Evolutionary conservation across 2,113 vertebrate species (phyloP).

Genomic region (Oreochromis niloticus): DNA sequence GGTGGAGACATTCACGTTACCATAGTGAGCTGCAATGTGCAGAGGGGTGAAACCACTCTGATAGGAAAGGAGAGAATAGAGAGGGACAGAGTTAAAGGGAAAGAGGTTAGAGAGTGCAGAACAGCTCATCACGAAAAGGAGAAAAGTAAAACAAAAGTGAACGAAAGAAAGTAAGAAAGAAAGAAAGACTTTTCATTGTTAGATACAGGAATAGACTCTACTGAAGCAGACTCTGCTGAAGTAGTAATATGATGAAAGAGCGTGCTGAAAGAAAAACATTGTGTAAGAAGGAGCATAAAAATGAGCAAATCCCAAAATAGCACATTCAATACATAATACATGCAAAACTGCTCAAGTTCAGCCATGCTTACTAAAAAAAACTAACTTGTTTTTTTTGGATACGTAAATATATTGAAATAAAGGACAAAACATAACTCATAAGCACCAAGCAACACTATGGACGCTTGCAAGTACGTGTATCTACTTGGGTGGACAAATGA

Average conservation of each 20-base stretch:
- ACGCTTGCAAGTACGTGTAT: slow-evolving; percentile 2
- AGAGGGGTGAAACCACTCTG: slow-evolving; percentile 97
- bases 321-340: slow-evolving; percentile 28
- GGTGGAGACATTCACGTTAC: slow-evolving; percentile 97
- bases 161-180: neutral
- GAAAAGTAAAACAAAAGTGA: neutral
- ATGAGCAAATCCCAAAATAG: slow-evolving; percentile 13
- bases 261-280: slow-evolving; percentile 26
- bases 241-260: slow-evolving; percentile 20
- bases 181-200: neutral
- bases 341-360: neutral
- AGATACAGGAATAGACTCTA: neutral
- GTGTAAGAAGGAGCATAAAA: neutral
- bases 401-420: neutral
- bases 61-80: slow-evolving; percentile 30
- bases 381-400: neutral
- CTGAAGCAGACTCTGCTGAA: slow-evolving; percentile 26
- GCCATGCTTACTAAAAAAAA: neutral
- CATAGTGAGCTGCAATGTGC: slow-evolving; percentile 90
- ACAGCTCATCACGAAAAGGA: neutral
- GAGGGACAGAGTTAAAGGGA: neutral
- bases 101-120: neutral
- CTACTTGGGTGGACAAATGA: slow-evolving; percentile 30
- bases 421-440: neutral
- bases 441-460: slow-evolving; percentile 18